Percentiles rank a stretch among this genome's conserved stretches.
Evolutionary conservation across 1,140 invertebrate species (phyloP).

Genomic region (Meloidogyne exigua): DNA sequence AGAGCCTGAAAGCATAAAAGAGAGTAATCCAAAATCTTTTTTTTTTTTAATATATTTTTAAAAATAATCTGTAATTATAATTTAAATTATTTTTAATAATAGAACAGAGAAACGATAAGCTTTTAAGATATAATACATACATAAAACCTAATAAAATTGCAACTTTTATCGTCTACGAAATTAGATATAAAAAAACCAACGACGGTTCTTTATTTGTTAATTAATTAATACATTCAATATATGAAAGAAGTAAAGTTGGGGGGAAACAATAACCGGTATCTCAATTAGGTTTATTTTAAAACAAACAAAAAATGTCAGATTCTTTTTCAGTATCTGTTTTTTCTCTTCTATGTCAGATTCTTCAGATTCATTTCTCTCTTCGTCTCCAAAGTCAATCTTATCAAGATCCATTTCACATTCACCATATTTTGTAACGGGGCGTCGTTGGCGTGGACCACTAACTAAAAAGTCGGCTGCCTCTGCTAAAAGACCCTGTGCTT

Average conservation of each 20-base stretch:
- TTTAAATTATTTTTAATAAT: not conserved
- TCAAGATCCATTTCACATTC: constrained; percentile 24
- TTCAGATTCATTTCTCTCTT: not conserved
- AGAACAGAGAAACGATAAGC: too few species aligned
- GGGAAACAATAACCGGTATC: not conserved
- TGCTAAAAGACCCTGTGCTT: constrained; percentile 9
- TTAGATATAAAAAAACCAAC: not conserved
- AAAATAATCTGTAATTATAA: not conserved
- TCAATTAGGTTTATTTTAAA: not conserved
- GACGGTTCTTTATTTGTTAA: too few species aligned
- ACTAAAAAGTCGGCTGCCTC: constrained; percentile 11
- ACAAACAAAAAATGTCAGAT: not conserved
- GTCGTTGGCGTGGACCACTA: constrained; percentile 7
- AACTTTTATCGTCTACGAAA: not conserved
- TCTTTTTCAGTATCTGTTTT: not conserved
- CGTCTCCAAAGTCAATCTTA: constrained; percentile 16
- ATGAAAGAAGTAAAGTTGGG: not conserved
- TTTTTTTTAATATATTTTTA: too few species aligned
- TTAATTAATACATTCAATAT: too few species aligned
- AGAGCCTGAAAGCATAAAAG: not conserved
- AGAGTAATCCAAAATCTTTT: not conserved
- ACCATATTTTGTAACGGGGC: constrained; percentile 25
- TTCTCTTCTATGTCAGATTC: not conserved
- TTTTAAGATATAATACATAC: not conserved
- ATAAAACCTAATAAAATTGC: too few species aligned